phyloP scores from a whole-genome alignment of 2,113 vertebrate species.

The Rhabdornis inornatus region DNA sequence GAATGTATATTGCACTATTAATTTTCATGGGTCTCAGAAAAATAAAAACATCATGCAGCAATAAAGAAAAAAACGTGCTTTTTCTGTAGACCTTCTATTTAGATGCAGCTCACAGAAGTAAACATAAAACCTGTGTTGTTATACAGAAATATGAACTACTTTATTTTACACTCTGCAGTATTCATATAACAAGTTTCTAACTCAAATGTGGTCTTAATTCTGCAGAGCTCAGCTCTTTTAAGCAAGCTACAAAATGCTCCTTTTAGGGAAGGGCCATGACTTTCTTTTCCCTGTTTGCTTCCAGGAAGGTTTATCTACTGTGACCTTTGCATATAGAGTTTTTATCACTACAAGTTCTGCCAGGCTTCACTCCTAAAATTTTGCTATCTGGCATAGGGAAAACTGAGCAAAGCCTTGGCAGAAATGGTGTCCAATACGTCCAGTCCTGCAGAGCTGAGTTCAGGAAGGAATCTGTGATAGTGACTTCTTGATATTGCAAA shows the following conservation, averaged over 20 bases:
- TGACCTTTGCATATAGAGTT: not conserved
- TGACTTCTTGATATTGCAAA: not conserved
- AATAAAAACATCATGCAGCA: conserved; percentile 10
- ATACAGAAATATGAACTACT: not conserved
- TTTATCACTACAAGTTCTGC: not conserved
- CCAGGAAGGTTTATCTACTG: not conserved
- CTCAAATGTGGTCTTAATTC: not conserved
- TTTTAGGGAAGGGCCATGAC: not conserved
- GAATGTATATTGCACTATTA: conserved; percentile 25
- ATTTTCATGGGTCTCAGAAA: conserved; percentile 36
- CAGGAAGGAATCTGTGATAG: not conserved
- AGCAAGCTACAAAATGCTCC: not conserved
- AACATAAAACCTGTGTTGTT: conserved; percentile 31
- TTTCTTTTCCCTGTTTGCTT: not conserved
- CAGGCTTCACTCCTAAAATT: not conserved
- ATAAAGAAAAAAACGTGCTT: not conserved
- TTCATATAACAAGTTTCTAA: not conserved
- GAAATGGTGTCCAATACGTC: not conserved
- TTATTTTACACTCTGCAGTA: not conserved
- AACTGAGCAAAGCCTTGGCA: not conserved
- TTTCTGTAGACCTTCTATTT: not conserved
- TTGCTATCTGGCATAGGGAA: not conserved
- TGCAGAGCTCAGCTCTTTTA: not conserved
- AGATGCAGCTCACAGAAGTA: not conserved
- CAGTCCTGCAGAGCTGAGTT: not conserved